Conservation (phyloP, 2,888 invertebrate genomes). For the Prenolepis imparis region DNA sequence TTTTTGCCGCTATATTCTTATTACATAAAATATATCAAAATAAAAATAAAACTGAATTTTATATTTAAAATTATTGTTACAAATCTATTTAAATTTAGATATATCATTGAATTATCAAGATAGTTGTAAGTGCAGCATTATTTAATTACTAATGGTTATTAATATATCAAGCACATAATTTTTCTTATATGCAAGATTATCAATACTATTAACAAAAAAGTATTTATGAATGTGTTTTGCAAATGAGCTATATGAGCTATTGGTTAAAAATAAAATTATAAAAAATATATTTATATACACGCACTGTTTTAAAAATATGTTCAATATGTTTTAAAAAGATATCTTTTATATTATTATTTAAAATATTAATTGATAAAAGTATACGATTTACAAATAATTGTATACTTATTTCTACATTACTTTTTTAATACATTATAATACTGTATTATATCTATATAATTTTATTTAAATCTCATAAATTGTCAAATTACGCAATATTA, state of each 20-base stretch:
- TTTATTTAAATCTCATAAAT: not conserved
- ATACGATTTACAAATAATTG: not conserved
- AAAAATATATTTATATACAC: not conserved
- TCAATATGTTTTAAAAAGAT: not conserved
- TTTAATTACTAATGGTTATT: not conserved
- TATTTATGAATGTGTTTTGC: not conserved
- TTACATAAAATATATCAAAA: not conserved
- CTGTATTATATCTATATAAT: not conserved
- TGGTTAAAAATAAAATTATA: slow-evolving; percentile 12
- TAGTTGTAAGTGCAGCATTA: not conserved
- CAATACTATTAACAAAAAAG: not conserved
- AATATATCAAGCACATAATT: not conserved
- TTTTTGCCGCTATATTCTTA: not conserved
- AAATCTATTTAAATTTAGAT: not conserved
- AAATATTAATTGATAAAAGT: not conserved
- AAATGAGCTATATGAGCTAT: not conserved
- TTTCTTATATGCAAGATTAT: not conserved
- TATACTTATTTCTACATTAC: not conserved
- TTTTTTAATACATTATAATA: too few relatives aligned
- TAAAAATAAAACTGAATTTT: not conserved
- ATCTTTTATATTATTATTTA: not conserved
- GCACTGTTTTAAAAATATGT: not conserved
- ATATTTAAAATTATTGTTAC: not conserved
- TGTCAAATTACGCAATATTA: not conserved
- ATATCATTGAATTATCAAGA: not conserved